Evolutionary conservation across 2,113 vertebrate species (phyloP), one percentile per base, ranked within the genome.

Genomic region (Myxocyprinus asiaticus): DNA sequence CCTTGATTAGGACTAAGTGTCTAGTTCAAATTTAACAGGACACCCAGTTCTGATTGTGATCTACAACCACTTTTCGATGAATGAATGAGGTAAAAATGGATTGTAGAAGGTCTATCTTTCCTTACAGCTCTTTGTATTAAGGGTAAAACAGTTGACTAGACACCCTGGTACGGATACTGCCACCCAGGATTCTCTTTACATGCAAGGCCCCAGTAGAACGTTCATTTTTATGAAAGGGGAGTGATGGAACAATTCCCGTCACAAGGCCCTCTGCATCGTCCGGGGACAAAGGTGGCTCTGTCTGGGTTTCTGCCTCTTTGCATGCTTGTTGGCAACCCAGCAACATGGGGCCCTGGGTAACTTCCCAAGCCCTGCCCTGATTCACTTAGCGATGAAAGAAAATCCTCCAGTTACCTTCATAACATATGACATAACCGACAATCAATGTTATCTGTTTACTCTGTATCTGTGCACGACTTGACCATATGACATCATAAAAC

Each of bases 211-310:
- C n/a, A 33, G 22, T 33, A 1, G 22, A 33, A 33, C 22, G 22
- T 33, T 66, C 45, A 62, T 53, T 66, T 74, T 86, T 79, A 84
- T 87, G 65, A 76, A 75, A 81, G 86, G 81, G 82, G 88, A 88
- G 87, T 80, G 84, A 85, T 88, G 79, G 79, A 83, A 78, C 86
- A 78, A 81, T 83, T 84, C 86, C 86, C 84, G 85, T 91, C 91
- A 91, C 89, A 90, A 88, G 89, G 86, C 83, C 85, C 82, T 79
- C 44, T 80, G 88, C 89, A 72, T 87, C 86, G 84, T 66, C 53
- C 7, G 42, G 86, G 87, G 89, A 93, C 92, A 93, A 93, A 91
- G 91, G 81, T 84, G 3, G 63, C 90, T 91, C 89, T 92, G 91
- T 93, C 84, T 45, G 9, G 6, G 71, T 67, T 43, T 50, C 43